A percentile compares a stretch with the other conserved stretches of the same genome.
These are phyloP conservation scores for Phymorhynchus buccinoides DNA, from an alignment of 1,140 invertebrate species.

Conservation along the genomic window DNA sequence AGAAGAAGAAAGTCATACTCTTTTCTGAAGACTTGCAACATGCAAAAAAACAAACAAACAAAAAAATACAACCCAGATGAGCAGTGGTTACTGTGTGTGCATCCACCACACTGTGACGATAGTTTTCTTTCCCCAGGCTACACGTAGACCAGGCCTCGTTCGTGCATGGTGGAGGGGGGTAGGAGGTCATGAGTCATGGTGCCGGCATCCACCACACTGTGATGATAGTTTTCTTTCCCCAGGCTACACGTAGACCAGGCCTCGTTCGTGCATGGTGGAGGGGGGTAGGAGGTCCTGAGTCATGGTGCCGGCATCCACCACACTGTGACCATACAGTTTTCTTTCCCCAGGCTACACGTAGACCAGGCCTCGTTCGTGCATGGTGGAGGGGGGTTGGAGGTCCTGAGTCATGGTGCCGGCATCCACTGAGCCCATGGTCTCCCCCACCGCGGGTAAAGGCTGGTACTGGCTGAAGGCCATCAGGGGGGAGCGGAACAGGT, in stretches of 20 bases:
- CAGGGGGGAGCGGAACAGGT: slow-evolving; percentile 60
- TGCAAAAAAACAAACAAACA: too few species aligned
- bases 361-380: not conserved
- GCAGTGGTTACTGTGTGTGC: too few species aligned
- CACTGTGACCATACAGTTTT: not conserved
- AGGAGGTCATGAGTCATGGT: not conserved
- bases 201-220: too few species aligned
- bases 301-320: too few species aligned
- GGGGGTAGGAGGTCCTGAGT: not conserved
- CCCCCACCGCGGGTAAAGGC: slow-evolving; percentile 25
- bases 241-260: too few species aligned
- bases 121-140: not conserved
- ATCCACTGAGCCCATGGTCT: not conserved
- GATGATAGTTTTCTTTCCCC: not conserved
- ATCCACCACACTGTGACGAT: too few species aligned
- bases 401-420: not conserved
- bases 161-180: not conserved
- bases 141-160: too few species aligned
- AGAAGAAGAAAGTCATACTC: too few species aligned
- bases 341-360: not conserved
- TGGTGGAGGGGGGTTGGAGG: not conserved
- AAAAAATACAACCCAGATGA: too few species aligned
- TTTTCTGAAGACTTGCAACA: too few species aligned
- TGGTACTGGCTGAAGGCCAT: slow-evolving; percentile 15
- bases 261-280: not conserved